Percentiles rank a stretch among this genome's conserved stretches.
phyloP scores from a whole-genome alignment of 2,888 invertebrate genomes.

The Drosophila antonietae region DNA sequence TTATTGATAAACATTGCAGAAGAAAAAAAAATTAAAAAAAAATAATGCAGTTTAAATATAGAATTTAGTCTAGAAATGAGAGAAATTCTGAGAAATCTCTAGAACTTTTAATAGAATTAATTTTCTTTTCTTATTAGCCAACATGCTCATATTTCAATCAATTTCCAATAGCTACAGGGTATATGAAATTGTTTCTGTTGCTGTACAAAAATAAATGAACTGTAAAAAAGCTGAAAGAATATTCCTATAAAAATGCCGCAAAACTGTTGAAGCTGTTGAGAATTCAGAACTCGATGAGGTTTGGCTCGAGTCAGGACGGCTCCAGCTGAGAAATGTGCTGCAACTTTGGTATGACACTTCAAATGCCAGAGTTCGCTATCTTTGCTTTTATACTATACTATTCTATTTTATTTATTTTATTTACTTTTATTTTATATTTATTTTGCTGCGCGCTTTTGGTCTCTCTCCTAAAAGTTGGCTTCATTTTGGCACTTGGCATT shows the following conservation, averaged over 20 bases:
- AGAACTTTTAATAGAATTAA: no score
- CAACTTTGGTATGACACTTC: conserved; percentile 47
- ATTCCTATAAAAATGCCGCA: not conserved
- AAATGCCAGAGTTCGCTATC: conserved; percentile 40
- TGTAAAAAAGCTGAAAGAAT: not conserved
- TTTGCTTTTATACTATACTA: conserved; percentile 23
- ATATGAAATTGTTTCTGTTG: not conserved
- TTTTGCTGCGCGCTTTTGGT: conserved; percentile 6
- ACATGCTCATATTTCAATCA: not conserved
- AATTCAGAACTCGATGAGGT: conserved; percentile 1
- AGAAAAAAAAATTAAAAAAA: no score
- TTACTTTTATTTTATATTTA: conserved; percentile 7
- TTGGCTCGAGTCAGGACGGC: conserved; percentile 8
- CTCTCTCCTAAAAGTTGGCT: conserved; percentile 63
- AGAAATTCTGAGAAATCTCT: no score
- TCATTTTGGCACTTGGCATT: conserved; percentile 61
- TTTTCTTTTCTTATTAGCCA: not conserved
- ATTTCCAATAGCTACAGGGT: not conserved
- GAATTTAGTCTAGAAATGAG: no score
- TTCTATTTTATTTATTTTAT: conserved; percentile 3
- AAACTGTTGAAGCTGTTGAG: conserved; percentile 13
- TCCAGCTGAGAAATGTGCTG: conserved; percentile 18
- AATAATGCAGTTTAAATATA: no score
- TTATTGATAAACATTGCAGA: no score
- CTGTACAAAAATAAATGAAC: not conserved